Evolutionary conservation across 2,797 vertebrate species (phyloP), one percentile per base, ranked within the genome.

Genomic region (Pseudochromis fuscus): DNA sequence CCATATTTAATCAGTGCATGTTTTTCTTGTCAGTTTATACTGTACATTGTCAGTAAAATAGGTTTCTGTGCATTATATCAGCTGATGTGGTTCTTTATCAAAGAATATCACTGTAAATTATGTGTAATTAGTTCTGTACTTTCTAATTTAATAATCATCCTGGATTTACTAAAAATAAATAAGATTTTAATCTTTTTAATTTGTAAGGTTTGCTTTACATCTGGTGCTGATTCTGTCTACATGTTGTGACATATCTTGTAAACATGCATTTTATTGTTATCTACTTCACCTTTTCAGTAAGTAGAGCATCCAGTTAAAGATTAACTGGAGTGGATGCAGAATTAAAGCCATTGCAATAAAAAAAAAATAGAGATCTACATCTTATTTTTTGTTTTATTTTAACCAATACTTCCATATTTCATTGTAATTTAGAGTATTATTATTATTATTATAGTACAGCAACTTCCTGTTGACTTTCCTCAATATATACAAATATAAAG

Each of bases 91-190:
- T 16, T 49, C 7, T 35, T 23, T n/a, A 58, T 66, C 33, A 53
- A 60, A 62, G 31, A 50, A 24, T 25, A 28, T 51, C 49, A 23
- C 13, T 49, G 44, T 58, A 58, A 21, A 58, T 33, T 18, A 42
- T 10, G 19, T 65, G 38, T 40, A 60, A 45, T 58, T 37, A 7
- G 9, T 44, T 55, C 2, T 12, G 44, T 19, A 60, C 31, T 25
- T 12, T 25, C 35, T n/a, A 58, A 45, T 53, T 2, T 35, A 7
- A 13, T 16, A 1, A 13, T 38, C 4, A 15, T 16, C 8, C 30
- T 2, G 8, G 5, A 13, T 38, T 18, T 13, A 16, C 37, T 38
- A 38, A 38, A 18, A 38, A 16, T 38, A 13, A 40, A 18, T 16
- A 40, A 7, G 38, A 40, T 7, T 40, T 5, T 18, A 18, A 23